Evolutionary conservation across 2,797 vertebrate species (phyloP), one percentile per base, ranked within the genome.

Genomic region (Orestias chungarensis): DNA sequence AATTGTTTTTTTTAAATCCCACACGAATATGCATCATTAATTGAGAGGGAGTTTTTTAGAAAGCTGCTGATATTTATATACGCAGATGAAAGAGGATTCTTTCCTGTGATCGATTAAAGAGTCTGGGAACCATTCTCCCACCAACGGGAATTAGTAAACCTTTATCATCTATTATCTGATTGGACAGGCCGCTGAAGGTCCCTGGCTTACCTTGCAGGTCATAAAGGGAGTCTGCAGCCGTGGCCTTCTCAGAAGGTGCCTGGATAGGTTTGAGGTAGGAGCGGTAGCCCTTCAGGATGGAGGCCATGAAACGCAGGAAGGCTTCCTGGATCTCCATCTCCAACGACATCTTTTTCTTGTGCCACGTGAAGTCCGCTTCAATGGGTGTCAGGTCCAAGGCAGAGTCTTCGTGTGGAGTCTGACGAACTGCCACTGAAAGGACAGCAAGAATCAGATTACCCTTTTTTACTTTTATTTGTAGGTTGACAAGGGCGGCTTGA

Each of bases 251-350:
- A 5, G 97, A 98, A 64, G 98, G 98, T 0, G 96, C 98, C 88
- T 98, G 95, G 0, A 99, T 98, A 71, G 98, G 98, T 87, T 94
- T 98, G 86, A 99, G 96, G 91, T 97, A 99, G 66, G 82, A 89
- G 86, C 97, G 96, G 92, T 99, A 99, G 76, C 97, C 98, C 90
- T 96, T 99, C 85, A 99, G 92, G 92, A 99, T 94, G 82, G 95
- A 95, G n/a, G 97, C 97, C 98, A 99, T 99, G 87, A 98, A 99
- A 71, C 96, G 96, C 0, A 99, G 93, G 89, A 99, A 99, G 52
- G 96, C 91, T 83, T 99, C 98, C 80, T 99, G 98, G 89, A 98
- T 97, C 86, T 98, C 97, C 96, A 97, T 96, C 90, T 99, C 98
- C n/a, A 99, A 90, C 33, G 95, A 90, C 0, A 81, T 96, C 94